Evolutionary conservation across 2,113 vertebrate genomes (phyloP).

Genomic region (Procavia capensis): DNA sequence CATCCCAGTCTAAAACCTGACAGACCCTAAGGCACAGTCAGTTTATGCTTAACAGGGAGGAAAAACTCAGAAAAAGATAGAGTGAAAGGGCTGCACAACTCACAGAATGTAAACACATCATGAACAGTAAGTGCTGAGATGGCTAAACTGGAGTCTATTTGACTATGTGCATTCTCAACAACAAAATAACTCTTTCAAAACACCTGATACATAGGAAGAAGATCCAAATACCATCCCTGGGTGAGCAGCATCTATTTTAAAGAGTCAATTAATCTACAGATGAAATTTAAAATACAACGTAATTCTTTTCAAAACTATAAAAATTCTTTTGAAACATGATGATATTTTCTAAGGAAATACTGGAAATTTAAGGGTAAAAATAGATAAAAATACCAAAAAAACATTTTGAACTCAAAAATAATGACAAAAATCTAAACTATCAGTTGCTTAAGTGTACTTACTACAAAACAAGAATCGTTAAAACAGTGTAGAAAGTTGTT

Average conservation of each 20-base stretch:
- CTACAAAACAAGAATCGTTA: background rate
- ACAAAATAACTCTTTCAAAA: too few relatives aligned
- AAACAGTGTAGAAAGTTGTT: background rate
- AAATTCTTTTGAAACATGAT: background rate
- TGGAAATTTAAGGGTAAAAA: background rate
- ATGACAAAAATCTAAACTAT: background rate
- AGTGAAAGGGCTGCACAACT: too few relatives aligned
- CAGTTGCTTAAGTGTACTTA: background rate
- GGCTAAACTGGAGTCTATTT: too few relatives aligned
- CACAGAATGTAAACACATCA: too few relatives aligned
- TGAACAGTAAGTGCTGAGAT: too few relatives aligned
- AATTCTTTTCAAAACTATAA: background rate
- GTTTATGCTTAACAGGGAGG: too few relatives aligned
- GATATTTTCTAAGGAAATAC: conserved; percentile 30
- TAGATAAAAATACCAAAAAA: background rate
- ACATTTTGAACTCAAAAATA: conserved; percentile 27
- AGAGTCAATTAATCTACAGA: background rate
- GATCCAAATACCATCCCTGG: background rate
- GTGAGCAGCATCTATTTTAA: background rate
- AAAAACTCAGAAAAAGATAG: too few relatives aligned
- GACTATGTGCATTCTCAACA: too few relatives aligned
- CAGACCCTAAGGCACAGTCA: background rate
- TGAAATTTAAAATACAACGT: conserved; percentile 12
- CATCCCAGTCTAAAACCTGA: conserved; percentile 3
- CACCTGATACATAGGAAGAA: background rate